These are phyloP conservation scores for Chrysolina americana DNA, from an alignment of 2,888 invertebrate species.

Conservation along the genomic window DNA sequence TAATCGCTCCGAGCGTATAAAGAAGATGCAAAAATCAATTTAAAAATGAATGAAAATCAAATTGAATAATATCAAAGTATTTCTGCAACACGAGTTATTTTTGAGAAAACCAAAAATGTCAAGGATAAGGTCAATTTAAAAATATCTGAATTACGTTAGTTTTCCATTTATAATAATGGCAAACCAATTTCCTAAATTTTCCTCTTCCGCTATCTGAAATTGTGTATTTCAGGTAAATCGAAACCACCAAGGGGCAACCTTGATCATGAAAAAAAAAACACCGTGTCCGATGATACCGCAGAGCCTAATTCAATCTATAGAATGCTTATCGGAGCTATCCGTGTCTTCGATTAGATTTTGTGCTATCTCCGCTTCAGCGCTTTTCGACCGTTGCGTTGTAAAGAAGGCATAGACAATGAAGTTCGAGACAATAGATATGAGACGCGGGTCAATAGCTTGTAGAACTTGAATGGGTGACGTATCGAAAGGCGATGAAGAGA, in stretches of 20 bases:
- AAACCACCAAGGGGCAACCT: neutral
- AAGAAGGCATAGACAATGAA: conserved; percentile 16
- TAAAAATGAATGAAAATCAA: too few relatives aligned
- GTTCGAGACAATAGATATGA: conserved; percentile 21
- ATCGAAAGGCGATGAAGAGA: conserved; percentile 8
- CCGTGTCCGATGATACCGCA: neutral
- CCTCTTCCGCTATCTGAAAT: too few relatives aligned
- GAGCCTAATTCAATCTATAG: neutral
- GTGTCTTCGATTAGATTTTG: conserved; percentile 8
- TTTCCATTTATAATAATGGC: too few relatives aligned
- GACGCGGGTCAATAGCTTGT: conserved; percentile 14
- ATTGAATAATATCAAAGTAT: too few relatives aligned
- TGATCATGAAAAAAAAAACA: neutral
- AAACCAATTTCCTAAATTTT: too few relatives aligned
- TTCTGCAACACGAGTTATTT: too few relatives aligned
- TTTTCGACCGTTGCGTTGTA: neutral
- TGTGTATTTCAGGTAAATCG: neutral
- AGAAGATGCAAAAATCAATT: too few relatives aligned
- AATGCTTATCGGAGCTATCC: neutral
- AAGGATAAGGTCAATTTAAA: too few relatives aligned
- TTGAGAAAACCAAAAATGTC: too few relatives aligned
- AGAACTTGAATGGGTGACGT: neutral
- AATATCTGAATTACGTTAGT: too few relatives aligned
- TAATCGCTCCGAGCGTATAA: too few relatives aligned
- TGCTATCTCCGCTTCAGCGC: conserved; percentile 8